Evolutionary conservation across 2,797 vertebrate species (phyloP).

Genomic region (Falco concolor): DNA sequence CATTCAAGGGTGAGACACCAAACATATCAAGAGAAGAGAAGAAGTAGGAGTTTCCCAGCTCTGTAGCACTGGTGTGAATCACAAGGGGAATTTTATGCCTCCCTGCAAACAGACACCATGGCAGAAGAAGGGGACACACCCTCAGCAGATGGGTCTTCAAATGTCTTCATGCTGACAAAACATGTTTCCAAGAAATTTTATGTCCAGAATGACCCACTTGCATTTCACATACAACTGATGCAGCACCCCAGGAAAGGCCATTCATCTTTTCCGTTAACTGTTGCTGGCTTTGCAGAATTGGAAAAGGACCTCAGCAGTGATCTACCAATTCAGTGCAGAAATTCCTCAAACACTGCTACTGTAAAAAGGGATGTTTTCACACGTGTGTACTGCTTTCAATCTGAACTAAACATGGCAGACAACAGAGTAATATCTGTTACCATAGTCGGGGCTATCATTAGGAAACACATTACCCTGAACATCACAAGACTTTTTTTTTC

Average conservation of each 20-base stretch:
- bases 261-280: neutral
- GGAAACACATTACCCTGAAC: neutral
- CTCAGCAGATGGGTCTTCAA: conserved; percentile 54
- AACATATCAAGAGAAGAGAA: neutral
- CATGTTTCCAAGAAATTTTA: conserved; percentile 27
- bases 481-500: neutral
- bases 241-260: neutral
- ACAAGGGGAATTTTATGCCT: conserved; percentile 23
- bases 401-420: neutral
- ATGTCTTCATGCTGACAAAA: conserved; percentile 46
- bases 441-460: neutral
- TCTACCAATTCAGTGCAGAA: neutral
- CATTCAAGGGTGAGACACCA: neutral
- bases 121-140: conserved; percentile 26
- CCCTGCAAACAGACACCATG: conserved; percentile 62
- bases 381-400: neutral
- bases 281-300: neutral
- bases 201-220: neutral
- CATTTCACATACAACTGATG: neutral
- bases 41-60: neutral
- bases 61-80: conserved; percentile 29
- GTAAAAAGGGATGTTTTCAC: neutral
- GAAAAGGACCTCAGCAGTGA: neutral
- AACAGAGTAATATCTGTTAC: neutral
- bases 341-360: neutral